Evolutionary conservation across 2,888 invertebrate genomes (phyloP), one percentile per base, ranked within the genome.

Genomic region (Neoaliturus tenellus): DNA sequence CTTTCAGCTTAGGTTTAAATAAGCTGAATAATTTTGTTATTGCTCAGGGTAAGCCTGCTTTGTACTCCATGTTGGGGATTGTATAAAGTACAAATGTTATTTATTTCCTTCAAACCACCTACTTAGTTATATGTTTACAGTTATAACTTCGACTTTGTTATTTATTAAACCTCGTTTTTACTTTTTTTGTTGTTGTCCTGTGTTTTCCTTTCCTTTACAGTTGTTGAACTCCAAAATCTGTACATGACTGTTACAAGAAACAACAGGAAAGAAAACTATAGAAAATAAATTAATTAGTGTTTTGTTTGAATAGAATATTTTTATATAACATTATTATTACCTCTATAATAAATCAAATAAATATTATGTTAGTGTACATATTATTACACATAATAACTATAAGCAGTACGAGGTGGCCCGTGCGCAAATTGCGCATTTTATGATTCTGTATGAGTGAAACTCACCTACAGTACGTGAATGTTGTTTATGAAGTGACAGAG

Each of bases 51-150:
- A 62, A 39, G 75, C 48, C 12, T 48, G 55, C 17, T 35, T n/a
- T n/a, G 78, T 78, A 78, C 78, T 78, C 78, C 78, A 78, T 78
- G 78, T 78, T 78, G 78, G 78, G 78, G 78, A 55, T 28, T 75
- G 48, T 31, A 20, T 28, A 10, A 2, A 78, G 78, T 78, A 78
- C 78, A 78, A 78, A 78, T 78, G 17, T 62, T 62, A 28, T 28
- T 28, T 62, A 62, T 62, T 62, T 28, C 31, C 28, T 3, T 23
- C 17, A 51, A 51, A 51, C 17, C 8, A 25, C 17, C 25, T 20
- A 10, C 51, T 44, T 8, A 75, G 41, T 23, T 73, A 75, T 75
- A 48, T 41, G 35, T 75, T 67, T 35, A 35, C 35, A 14, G 10
- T 28, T 75, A 25, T 48, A 14, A 67, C n/a, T 5, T 67, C 14